Base-by-base conservation (phyloP, 2,888 invertebrate genomes). In the Watsonalla binaria region DNA sequence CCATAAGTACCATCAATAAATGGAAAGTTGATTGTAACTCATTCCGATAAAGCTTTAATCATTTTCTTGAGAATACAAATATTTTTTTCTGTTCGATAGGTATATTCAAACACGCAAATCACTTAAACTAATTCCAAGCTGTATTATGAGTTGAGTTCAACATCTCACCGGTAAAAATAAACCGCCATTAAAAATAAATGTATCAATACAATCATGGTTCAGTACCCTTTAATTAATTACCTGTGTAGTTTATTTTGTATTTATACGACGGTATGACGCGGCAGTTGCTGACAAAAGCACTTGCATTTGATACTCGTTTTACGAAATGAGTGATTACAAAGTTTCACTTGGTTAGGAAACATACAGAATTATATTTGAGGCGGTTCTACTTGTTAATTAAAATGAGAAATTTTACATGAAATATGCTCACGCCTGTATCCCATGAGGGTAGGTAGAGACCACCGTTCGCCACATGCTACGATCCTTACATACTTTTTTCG, bases 281-380 rank as follows among this genome's bases (percentile, higher is more conserved):
- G 42, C 42, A 5, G 2, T 11, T 42, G 11, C 6, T 14, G 15
- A 35, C 47, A 49, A 13, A 37, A 11, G 15, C 37, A 39, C 15
- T 14, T 49, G 49, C 15, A 49, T 37, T 49, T 37, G 15, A 49
- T 39, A 49, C 37, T 39, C 63, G 59, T 58, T 61, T 53, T 61
- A 62, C 65, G 68, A 72, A 75, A 76, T 70, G 63, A 78, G 70
- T 61, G 60, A 65, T 70, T 72, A 70, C 67, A 61, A 69, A 68
- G 70, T 72, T 63, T 60, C 56, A 57, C 58, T 15, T 49, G 24
- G 6, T 1, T 2, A 60, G 64, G 5, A 70, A 74, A 78, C 61
- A 75, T 57, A 79, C 61, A 66, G 57, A 2, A 6, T 0, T 9
- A 5, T 54, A 47, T 57, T 60, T 6, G 14, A 51, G 11, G 15